Conservation (phyloP, 2,888 invertebrate species). For the Eristalis arbustorum region DNA sequence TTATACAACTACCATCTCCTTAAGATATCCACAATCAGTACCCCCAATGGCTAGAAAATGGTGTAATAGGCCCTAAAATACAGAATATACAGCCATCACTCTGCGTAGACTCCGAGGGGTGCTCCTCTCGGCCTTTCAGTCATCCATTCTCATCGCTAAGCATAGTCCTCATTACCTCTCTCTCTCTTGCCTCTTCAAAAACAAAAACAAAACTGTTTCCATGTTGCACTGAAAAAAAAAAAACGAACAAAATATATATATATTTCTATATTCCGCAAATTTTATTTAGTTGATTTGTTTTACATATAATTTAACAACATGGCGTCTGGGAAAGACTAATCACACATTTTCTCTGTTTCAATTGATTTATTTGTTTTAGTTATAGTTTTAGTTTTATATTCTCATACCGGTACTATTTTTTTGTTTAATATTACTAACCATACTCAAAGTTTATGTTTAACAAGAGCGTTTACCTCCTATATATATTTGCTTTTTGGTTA, state of each 20-base stretch:
- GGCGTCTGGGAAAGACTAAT: slow-evolving; percentile 81
- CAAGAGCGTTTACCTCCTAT: slow-evolving; percentile 16
- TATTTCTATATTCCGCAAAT: slow-evolving; percentile 51
- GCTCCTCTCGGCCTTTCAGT: background rate
- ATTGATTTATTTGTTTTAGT: slow-evolving; percentile 56
- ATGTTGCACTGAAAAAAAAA: slow-evolving; percentile 61
- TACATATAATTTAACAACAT: slow-evolving; percentile 73
- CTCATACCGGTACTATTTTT: slow-evolving; percentile 36
- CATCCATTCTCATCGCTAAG: background rate
- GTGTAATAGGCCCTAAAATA: no score
- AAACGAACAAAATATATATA: slow-evolving; percentile 26
- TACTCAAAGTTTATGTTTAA: slow-evolving; percentile 34
- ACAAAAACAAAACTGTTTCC: slow-evolving; percentile 18
- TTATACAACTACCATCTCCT: no score
- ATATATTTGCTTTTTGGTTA: slow-evolving; percentile 48
- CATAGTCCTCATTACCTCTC: slow-evolving; percentile 1
- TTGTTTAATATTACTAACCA: slow-evolving; percentile 58
- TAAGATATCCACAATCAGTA: no score
- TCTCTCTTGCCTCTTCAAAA: background rate
- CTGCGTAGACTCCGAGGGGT: no score
- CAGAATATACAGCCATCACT: no score
- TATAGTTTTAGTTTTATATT: slow-evolving; percentile 42
- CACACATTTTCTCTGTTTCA: slow-evolving; percentile 75
- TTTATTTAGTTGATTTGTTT: slow-evolving; percentile 72
- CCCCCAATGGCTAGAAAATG: no score